phyloP scores from a whole-genome alignment of 2,888 invertebrate species.

The Netelia inedita region DNA sequence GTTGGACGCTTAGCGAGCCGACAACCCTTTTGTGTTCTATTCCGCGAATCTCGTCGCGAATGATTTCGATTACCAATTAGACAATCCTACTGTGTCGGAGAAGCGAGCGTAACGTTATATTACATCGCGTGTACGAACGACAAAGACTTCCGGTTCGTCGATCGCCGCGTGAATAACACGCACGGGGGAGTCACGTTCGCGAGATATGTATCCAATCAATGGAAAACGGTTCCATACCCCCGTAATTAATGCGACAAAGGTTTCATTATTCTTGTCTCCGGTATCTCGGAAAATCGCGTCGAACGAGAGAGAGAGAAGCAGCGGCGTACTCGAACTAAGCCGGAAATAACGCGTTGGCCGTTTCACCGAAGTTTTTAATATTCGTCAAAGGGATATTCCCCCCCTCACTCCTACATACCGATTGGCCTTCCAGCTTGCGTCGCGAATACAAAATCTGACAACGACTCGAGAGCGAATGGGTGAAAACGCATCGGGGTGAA shows the following conservation, averaged over 20 bases:
- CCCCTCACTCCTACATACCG: too few relatives aligned
- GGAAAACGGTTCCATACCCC: conserved; percentile 33
- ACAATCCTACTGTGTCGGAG: conserved; percentile 1
- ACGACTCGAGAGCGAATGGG: too few relatives aligned
- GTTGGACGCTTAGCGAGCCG: neutral
- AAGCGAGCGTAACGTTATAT: neutral
- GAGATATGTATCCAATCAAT: conserved; percentile 35
- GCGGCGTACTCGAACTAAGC: neutral
- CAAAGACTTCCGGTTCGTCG: conserved; percentile 12
- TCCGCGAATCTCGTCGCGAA: conserved; percentile 17
- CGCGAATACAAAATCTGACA: too few relatives aligned
- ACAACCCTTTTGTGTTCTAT: conserved; percentile 20
- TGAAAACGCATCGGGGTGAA: neutral
- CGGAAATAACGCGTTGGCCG: neutral
- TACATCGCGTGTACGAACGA: neutral
- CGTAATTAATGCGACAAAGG: conserved; percentile 63
- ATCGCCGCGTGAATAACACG: neutral
- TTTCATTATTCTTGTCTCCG: conserved; percentile 38
- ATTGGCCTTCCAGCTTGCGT: too few relatives aligned
- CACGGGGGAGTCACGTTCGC: neutral
- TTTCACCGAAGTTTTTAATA: neutral
- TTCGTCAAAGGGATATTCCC: too few relatives aligned
- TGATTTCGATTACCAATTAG: conserved; percentile 33
- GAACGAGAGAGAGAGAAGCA: neutral
- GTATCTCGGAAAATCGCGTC: conserved; percentile 2